Evolutionary conservation across 2,888 invertebrate genomes (phyloP), one percentile per base, ranked within the genome.

Genomic region (Anorthoa munda): DNA sequence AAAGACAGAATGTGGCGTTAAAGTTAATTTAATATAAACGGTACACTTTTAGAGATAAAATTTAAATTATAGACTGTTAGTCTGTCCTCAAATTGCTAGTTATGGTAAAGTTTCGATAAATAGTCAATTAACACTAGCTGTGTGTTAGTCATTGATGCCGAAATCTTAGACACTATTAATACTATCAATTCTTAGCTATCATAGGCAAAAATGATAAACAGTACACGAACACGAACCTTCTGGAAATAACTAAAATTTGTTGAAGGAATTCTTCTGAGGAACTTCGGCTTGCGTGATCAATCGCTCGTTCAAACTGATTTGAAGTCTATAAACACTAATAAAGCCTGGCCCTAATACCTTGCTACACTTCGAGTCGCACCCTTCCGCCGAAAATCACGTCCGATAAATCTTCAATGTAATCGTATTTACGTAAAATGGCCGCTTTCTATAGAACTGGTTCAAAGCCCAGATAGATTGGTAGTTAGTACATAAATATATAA

Each of bases 401-500:
- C 72, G 56, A 75, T 81, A 75, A 81, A 81, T 84, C 60, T 66
- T 61, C 59, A 68, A 55, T 70, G 67, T 72, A 77, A 72, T 58
- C 61, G 71, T 61, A 72, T 72, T 80, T 75, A 79, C 72, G 56
- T 66, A 67, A 83, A 82, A 83, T 66, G 58, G 50, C 50, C 45
- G 59, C 59, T 77, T 58, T 69, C 55, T 72, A 56, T 65, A 31
- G 21, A 77, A 77, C 53, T 61, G 64, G 71, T 72, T 61, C 48
- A 51, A 58, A 82, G 56, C 23, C 50, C 39, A 59, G 67, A 81
- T 60, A 67, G 66, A 84, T 75, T 63, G 67, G 71, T n/a, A n/a
- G n/a, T n/a, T n/a, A n/a, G n/a, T 61, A 68, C 72, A 69, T 77
- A 81, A 77, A 84, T 75, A 72, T 66, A 55, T 60, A 75, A 55